Base-by-base conservation (phyloP, 1,140 invertebrate species). In the Calliphora vicina region DNA sequence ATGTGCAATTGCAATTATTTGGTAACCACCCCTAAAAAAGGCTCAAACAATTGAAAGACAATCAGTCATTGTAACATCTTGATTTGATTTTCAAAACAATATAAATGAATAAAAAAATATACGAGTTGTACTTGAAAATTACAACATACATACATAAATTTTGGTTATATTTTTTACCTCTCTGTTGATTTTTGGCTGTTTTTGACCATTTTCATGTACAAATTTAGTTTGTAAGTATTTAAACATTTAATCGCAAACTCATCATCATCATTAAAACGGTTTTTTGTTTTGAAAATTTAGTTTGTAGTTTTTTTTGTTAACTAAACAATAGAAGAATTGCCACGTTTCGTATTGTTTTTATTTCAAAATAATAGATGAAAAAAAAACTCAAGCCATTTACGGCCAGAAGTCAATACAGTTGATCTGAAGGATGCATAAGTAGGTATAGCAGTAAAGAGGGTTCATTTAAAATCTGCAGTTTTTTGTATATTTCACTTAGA, bases 231-330 rank as follows among this genome's bases (percentile, higher is more conserved):
- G 6, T 10, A 35, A 35, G 45, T 50, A 50, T 50, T 35, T 35
- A 35, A 35, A 35, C 50, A 57, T 57, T 57, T 67, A 67, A 67
- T 67, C 42, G 74, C 74, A 78, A 78, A 78, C 74, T 78, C 35
- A 78, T 78, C 74, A 76, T 76, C 73, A 23, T 78, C 74, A 78
- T 78, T 78, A 78, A 78, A 78, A 78, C 42, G 35, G 74, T 43
- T 25, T 8, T 78, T 76, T 78, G 35, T 78, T 43, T 78, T 78
- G 1, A 35, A 35, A 35, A 35, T 35, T 35, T 35, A 74, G 27
- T 73, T 26, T 27, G n/a, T 23, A 26, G 13, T 10, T 42, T n/a
- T 76, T 73, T 27, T 73, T 76, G 15, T 42, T 17, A 20, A 20
- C 3, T 12, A 45, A 78, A 78, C 35, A 78, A 78, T 43, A 43